A percentile compares a stretch with the other conserved stretches of the same genome.
Evolutionary conservation across 2,888 invertebrate species (phyloP).

Genomic region (Lysandra bellargus): DNA sequence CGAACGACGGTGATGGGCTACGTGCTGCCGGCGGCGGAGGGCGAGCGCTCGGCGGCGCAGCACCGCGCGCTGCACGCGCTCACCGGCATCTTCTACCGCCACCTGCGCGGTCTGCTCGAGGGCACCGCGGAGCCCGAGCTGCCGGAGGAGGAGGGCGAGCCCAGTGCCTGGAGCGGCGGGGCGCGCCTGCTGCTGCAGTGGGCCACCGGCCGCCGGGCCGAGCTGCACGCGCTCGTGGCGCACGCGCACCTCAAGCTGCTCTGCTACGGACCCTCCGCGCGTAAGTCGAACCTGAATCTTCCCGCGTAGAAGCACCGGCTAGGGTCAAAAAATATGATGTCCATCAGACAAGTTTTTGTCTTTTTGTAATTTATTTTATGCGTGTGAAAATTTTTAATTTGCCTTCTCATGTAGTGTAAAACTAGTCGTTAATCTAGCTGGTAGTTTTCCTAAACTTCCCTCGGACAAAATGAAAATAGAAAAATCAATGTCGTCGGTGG

Average conservation of each 20-base stretch:
- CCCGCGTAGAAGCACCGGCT: no score
- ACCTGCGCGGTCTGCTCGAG: conserved; percentile 86
- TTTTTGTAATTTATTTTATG: no score
- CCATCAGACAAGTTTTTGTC: no score
- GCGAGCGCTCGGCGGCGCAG: conserved; percentile 54
- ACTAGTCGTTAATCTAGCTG: no score
- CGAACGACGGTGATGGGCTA: conserved; percentile 91
- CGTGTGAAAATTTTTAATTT: no score
- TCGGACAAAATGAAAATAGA: no score
- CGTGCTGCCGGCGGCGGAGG: conserved; percentile 83
- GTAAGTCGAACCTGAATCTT: conserved; percentile 47
- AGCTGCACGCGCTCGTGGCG: conserved; percentile 86
- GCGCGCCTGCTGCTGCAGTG: conserved; percentile 90
- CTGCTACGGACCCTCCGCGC: conserved; percentile 66
- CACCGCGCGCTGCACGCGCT: conserved; percentile 85
- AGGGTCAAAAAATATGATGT: no score
- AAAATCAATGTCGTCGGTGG: neutral
- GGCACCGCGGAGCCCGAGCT: conserved; percentile 80
- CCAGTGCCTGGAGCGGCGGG: conserved; percentile 76
- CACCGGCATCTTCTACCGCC: conserved; percentile 83
- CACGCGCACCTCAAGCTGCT: conserved; percentile 71
- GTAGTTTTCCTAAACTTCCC: neutral
- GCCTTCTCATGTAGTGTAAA: no score
- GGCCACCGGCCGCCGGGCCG: conserved; percentile 85
- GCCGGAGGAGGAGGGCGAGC: conserved; percentile 59